A percentile compares a stretch with the other conserved stretches of the same genome.
Conservation (phyloP, 2,113 vertebrate species). For the Coregonus clupeaformis region DNA sequence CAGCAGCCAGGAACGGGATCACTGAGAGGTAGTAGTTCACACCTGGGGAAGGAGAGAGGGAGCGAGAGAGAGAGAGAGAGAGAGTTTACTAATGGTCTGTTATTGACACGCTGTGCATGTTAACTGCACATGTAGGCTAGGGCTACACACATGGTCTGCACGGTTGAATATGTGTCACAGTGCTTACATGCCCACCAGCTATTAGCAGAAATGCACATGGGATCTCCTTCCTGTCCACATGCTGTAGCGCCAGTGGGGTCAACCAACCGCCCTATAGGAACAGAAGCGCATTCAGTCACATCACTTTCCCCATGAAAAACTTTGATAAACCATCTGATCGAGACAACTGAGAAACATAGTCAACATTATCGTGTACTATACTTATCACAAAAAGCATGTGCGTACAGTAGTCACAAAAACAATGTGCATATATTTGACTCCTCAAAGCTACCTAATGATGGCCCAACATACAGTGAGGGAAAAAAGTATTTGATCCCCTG, state of each 20-base stretch:
- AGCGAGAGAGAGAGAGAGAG: neutral
- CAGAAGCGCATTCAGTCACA: neutral
- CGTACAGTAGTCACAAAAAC: neutral
- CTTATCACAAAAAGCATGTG: neutral
- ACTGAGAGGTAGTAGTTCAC: conserved; percentile 63
- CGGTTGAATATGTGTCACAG: neutral
- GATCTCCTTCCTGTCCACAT: conserved; percentile 58
- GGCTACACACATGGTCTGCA: neutral
- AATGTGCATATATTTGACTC: neutral
- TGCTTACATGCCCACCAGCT: conserved; percentile 74
- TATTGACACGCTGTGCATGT: no score
- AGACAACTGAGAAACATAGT: no score
- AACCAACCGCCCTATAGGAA: conserved; percentile 52
- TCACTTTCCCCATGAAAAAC: neutral
- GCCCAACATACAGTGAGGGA: no score
- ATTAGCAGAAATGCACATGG: conserved; percentile 59
- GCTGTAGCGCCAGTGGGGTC: conserved; percentile 58
- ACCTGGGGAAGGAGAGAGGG: conserved; percentile 47
- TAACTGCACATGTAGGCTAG: no score
- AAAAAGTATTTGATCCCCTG: no score
- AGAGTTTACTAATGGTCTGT: neutral
- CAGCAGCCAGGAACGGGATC: conserved; percentile 69
- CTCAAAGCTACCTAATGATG: no score
- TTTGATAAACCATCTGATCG: no score
- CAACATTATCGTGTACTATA: no score